Base-by-base conservation (phyloP, 1,140 invertebrate genomes). In the Papilio polyxenes region DNA sequence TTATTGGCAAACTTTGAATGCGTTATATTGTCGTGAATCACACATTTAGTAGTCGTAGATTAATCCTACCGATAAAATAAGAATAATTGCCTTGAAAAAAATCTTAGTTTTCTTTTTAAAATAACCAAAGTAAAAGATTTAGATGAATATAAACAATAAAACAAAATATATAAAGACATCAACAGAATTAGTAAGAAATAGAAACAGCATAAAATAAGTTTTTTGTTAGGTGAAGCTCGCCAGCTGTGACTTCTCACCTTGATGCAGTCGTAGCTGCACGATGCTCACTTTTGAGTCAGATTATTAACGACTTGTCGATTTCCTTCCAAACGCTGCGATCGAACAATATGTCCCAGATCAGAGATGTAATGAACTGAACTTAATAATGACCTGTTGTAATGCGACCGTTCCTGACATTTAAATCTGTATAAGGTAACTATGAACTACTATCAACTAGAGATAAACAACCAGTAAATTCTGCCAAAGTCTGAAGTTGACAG, bases 21-120 rank as follows among this genome's bases (percentile, higher is more conserved):
- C 65, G 65, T 72, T 72, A 72, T 37, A 37, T 37, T 37, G 65
- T 37, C 65, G 15, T 72, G 65, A 72, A 72, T 72, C 65, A 72
- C 65, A 37, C 65, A 40, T 72, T 72, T 37, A 37, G 13, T 72
- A 23, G 23, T 72, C 23, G 31, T 72, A 72, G 31, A 13, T 72
- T 40, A 37, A 72, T 0, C 65, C 56, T 8, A 40, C 13, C 65
- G 65, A 72, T 72, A 40, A 72, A 72, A 72, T 37, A 72, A 72
- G 31, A 37, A 72, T 7, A 17, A 72, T 65, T 40, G 65, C 31
- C 31, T 13, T 40, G 23, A 72, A 40, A 72, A 31, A 69, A 72
- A 72, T 23, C 31, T 31, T 69, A 31, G 3, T 31, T 11, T 8
- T 69, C 23, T 31, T 31, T 69, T 69, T 37, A 31, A 69, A 69